Percentiles rank a stretch among this genome's conserved stretches.
phyloP scores from a whole-genome alignment of 2,113 vertebrate species.

The Ceyx margarethae region DNA sequence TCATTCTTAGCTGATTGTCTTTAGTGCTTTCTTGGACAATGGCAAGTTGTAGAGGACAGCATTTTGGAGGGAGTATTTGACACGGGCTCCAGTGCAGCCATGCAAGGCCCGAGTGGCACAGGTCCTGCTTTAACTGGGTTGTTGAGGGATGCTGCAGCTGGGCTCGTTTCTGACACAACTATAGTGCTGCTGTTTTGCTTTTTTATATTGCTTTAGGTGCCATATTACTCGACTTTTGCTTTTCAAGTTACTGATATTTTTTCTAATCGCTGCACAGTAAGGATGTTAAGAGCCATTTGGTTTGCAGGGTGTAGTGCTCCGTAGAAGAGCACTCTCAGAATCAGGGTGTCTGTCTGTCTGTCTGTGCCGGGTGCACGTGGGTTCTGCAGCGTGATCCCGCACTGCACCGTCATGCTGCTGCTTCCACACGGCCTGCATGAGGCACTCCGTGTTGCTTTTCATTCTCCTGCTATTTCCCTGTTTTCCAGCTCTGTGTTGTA shows the following conservation, averaged over 20 bases:
- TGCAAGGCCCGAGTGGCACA: accelerated
- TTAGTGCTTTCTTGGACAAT: background rate
- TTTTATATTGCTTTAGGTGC: background rate
- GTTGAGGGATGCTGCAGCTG: background rate
- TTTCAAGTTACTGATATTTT: background rate
- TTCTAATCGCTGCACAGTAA: background rate
- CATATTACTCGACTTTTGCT: background rate
- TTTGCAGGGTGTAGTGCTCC: accelerated
- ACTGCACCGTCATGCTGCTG: background rate
- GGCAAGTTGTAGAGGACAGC: background rate
- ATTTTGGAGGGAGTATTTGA: background rate
- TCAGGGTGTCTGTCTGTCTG: too few species aligned
- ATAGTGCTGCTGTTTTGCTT: background rate
- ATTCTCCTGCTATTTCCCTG: background rate
- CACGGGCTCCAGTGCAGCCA: accelerated
- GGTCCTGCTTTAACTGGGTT: background rate
- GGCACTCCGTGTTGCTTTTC: background rate
- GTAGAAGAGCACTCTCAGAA: background rate
- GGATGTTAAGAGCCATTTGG: background rate
- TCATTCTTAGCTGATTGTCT: background rate
- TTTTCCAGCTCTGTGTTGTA: background rate
- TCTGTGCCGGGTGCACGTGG: too few species aligned
- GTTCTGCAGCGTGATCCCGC: too few species aligned
- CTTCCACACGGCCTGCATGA: background rate
- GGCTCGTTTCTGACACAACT: background rate